Percentiles rank a stretch among this genome's conserved stretches.
These are phyloP conservation scores for Peromyscus attwateri DNA, from an alignment of 2,797 vertebrate genomes.

Conservation along the genomic window DNA sequence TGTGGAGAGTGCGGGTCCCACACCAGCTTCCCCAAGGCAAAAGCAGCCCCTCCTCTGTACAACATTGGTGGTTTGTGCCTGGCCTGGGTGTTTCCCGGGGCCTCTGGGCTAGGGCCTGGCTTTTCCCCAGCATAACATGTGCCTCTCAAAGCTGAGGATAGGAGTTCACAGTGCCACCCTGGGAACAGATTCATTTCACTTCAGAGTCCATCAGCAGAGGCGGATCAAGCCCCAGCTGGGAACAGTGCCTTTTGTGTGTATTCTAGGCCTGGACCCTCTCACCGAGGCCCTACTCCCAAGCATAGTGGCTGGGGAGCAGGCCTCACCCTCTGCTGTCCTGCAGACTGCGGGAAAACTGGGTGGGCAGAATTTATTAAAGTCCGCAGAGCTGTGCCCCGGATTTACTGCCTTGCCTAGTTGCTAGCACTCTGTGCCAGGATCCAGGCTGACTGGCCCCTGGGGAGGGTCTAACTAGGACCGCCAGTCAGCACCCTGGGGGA, in stretches of 20 bases:
- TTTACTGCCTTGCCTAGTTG: neutral
- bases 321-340: slow-evolving; percentile 8
- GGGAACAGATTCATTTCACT: neutral
- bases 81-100: neutral
- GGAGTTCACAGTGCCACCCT: neutral
- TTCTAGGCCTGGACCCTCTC: slow-evolving; percentile 5
- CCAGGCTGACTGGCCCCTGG: neutral
- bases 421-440: neutral
- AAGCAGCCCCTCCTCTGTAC: neutral
- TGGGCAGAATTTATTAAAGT: neutral
- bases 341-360: slow-evolving; percentile 24
- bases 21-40: neutral
- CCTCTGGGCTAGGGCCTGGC: neutral
- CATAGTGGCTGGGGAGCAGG: neutral
- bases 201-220: neutral
- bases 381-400: slow-evolving; percentile 8
- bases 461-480: neutral
- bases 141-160: slow-evolving; percentile 10
- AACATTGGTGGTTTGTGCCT: neutral
- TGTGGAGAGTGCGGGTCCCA: neutral
- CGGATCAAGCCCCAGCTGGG: neutral
- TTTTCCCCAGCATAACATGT: neutral
- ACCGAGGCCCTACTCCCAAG: neutral
- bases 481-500: neutral
- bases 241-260: neutral